These are phyloP conservation scores for Ormyrus labotus DNA, from an alignment of 2,888 invertebrate genomes.

Conservation along the genomic window DNA sequence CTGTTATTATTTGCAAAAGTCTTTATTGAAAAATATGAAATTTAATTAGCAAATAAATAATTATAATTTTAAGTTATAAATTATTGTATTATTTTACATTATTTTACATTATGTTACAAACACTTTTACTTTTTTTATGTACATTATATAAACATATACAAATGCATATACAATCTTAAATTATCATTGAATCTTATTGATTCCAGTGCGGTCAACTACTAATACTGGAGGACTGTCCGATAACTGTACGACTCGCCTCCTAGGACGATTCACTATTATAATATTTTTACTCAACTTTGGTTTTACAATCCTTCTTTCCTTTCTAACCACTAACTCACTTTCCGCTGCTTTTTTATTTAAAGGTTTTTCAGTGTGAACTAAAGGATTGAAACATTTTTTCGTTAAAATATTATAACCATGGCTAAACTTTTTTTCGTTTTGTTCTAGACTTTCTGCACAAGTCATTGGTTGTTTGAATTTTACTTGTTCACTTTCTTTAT, in stretches of 20 bases:
- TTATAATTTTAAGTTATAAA: too few species aligned
- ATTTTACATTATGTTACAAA: not conserved
- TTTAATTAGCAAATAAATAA: not conserved
- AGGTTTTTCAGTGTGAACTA: not conserved
- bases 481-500: not conserved
- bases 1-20: constrained; percentile 11
- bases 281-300: constrained; percentile 39
- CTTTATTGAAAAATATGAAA: constrained; percentile 33
- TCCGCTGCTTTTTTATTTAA: constrained; percentile 1
- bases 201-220: not conserved
- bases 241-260: constrained; percentile 65
- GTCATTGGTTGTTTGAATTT: not conserved
- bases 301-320: constrained; percentile 5
- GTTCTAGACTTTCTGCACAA: not conserved
- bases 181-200: not conserved
- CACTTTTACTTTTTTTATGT: constrained; percentile 12
- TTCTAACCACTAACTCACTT: not conserved
- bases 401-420: not conserved
- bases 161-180: not conserved
- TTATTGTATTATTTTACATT: too few species aligned
- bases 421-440: not conserved
- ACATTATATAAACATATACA: constrained; percentile 2
- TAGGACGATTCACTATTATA: constrained; percentile 54
- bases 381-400: not conserved
- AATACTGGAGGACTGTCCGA: constrained; percentile 61